Evolutionary conservation across 2,113 vertebrate species (phyloP).

Genomic region (Petrocephalus zakoni): DNA sequence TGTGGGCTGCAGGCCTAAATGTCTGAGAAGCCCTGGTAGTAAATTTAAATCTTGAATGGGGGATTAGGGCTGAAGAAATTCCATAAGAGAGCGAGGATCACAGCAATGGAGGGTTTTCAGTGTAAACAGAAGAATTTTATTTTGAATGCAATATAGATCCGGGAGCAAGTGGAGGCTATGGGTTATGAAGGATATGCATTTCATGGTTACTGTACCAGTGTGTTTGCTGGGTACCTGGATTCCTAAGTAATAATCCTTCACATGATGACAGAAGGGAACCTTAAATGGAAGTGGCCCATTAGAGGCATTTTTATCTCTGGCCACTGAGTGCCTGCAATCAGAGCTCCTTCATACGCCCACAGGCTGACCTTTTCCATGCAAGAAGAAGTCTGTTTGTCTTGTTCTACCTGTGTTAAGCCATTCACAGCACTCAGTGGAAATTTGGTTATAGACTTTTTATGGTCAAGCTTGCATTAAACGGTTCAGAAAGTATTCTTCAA

Average conservation of each 20-base stretch:
- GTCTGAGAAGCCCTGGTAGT: not conserved
- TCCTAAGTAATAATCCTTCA: not conserved
- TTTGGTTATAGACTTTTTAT: not conserved
- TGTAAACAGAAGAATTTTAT: no score
- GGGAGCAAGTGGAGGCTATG: not conserved
- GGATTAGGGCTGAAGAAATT: not conserved
- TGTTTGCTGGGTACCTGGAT: not conserved
- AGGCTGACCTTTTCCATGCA: not conserved
- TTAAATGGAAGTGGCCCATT: not conserved
- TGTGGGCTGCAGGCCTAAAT: not conserved
- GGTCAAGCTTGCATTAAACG: not conserved
- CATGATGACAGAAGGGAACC: not conserved
- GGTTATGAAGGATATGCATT: not conserved
- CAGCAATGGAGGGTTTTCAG: not conserved
- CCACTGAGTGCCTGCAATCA: not conserved
- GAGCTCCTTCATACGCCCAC: not conserved
- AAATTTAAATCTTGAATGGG: not conserved
- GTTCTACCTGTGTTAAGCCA: not conserved
- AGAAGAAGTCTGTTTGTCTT: not conserved
- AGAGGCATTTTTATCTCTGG: not conserved
- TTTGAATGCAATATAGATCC: no score
- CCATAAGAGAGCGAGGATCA: not conserved
- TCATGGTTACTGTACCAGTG: not conserved
- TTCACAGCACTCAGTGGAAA: not conserved
- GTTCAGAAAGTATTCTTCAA: not conserved